Evolutionary conservation across 1,140 invertebrate genomes (phyloP).

Genomic region (Proales similis): DNA sequence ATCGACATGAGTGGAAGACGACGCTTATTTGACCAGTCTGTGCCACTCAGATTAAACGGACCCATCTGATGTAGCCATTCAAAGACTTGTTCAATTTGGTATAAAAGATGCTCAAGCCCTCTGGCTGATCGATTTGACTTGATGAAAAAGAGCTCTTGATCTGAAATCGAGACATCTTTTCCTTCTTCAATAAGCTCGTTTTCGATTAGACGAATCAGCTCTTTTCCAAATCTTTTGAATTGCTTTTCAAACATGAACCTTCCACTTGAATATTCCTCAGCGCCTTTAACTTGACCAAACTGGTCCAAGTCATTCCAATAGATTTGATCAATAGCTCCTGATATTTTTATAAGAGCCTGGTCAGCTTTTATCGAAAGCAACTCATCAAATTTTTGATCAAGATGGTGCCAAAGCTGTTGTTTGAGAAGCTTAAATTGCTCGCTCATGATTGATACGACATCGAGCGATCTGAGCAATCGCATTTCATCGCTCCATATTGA

Average conservation of each 20-base stretch:
- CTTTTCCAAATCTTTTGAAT: conserved; percentile 13
- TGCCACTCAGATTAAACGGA: no score
- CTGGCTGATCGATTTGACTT: background rate
- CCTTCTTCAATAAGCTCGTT: background rate
- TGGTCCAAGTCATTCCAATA: conserved; percentile 1
- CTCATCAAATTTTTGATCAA: conserved; percentile 13
- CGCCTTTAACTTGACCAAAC: conserved; percentile 4
- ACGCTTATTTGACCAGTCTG: no score
- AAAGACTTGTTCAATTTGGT: no score
- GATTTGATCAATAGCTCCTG: background rate
- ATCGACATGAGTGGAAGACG: no score
- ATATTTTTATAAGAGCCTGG: background rate
- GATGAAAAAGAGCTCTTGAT: background rate
- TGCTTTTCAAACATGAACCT: conserved; percentile 3
- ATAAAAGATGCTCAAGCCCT: no score
- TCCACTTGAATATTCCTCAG: background rate
- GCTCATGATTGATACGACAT: background rate
- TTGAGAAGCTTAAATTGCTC: conserved; percentile 17
- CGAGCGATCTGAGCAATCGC: background rate
- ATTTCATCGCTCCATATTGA: background rate
- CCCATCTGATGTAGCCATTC: no score
- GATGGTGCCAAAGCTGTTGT: conserved; percentile 23
- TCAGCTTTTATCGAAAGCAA: conserved; percentile 4
- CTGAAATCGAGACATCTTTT: no score
- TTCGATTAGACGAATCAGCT: conserved; percentile 5